Percentiles rank a stretch among this genome's conserved stretches.
phyloP scores from a whole-genome alignment of 2,797 vertebrate species.

The Selene dorsalis region DNA sequence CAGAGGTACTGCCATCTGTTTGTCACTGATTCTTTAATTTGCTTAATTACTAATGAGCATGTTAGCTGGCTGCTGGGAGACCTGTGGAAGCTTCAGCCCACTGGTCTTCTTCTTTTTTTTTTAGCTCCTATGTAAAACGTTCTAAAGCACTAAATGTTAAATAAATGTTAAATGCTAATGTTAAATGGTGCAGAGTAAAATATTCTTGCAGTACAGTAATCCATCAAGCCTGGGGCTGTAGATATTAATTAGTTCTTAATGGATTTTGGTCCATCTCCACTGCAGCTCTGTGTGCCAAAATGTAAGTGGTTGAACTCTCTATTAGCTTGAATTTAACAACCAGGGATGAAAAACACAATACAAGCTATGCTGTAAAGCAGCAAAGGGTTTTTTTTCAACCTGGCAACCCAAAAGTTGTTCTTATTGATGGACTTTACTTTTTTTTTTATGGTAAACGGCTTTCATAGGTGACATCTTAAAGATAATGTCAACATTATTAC shows the following conservation, averaged over 20 bases:
- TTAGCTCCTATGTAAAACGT: neutral
- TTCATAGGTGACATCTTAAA: neutral
- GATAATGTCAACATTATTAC: neutral
- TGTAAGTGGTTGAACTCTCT: slow-evolving; percentile 10
- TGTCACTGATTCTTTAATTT: neutral
- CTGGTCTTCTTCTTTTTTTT: neutral
- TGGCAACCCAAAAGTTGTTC: neutral
- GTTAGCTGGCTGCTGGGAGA: neutral
- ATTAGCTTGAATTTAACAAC: neutral
- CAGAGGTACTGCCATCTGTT: slow-evolving; percentile 86
- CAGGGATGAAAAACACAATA: neutral
- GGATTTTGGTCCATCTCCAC: slow-evolving; percentile 25
- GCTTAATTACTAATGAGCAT: neutral
- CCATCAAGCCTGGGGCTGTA: slow-evolving; percentile 26
- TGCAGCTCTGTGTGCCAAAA: slow-evolving; percentile 38
- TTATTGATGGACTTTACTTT: neutral
- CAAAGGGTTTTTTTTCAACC: neutral
- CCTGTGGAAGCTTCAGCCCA: neutral
- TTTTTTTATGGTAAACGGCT: neutral
- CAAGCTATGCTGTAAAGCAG: neutral
- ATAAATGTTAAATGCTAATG: neutral
- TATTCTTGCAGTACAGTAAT: slow-evolving; percentile 6
- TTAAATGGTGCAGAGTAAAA: slow-evolving; percentile 12
- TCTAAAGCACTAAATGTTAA: neutral
- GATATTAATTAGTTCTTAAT: slow-evolving; percentile 49